These are phyloP conservation scores for Urocynchramus pylzowi DNA, from an alignment of 2,113 vertebrate genomes.

Conservation along the genomic window DNA sequence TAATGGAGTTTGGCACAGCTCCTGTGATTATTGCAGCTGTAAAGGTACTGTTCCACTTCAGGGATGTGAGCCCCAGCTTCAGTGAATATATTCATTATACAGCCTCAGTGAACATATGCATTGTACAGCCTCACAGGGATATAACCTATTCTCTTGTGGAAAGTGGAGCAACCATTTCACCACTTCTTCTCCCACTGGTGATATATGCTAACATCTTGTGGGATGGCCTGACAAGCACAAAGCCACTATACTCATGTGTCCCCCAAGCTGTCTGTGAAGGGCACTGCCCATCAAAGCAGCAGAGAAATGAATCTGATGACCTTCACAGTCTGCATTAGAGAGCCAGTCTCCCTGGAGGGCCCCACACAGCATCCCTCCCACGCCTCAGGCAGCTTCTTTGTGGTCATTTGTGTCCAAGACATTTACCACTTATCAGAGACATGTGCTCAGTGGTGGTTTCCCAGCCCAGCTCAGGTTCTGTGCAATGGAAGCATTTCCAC, in stretches of 20 bases:
- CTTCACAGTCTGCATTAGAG: not conserved
- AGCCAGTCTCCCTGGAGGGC: not conserved
- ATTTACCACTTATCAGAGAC: not conserved
- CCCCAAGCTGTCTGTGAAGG: not conserved
- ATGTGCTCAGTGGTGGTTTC: accelerated
- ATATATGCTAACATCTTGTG: not conserved
- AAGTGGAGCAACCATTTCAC: not conserved
- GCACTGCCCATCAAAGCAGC: not conserved
- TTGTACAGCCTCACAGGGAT: not conserved
- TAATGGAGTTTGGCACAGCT: not conserved
- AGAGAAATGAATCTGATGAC: not conserved
- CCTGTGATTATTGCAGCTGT: not conserved
- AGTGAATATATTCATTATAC: not conserved
- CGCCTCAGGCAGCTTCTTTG: not conserved
- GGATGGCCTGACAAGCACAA: not conserved
- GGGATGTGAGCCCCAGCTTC: not conserved
- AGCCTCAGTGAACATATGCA: not conserved
- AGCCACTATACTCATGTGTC: not conserved
- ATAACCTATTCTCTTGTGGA: accelerated
- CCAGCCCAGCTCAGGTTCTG: not conserved
- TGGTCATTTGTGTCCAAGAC: not conserved
- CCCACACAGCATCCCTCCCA: not conserved
- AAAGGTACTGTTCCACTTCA: not conserved
- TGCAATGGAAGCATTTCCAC: not conserved
- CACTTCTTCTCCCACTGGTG: not conserved